Base-by-base conservation (phyloP, 2,888 invertebrate species). In the Tetragonula carbonaria region DNA sequence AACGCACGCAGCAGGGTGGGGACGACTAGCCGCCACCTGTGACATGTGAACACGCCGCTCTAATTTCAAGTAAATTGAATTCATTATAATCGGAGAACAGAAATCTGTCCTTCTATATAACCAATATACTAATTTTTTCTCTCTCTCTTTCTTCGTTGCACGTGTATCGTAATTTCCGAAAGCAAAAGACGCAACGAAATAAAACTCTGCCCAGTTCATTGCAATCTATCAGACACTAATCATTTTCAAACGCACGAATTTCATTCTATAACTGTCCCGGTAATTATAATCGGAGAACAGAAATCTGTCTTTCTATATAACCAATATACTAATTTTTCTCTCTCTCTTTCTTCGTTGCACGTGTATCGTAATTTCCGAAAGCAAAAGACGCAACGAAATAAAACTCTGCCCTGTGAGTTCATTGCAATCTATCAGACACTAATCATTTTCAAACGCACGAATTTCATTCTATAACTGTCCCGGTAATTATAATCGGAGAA, bases 11-110 rank as follows among this genome's bases (percentile, higher is more conserved):
- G 45, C 23, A 18, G 53, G 14, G 72, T 50, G 66, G 53, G 45
- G 66, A 38, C 11, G 21, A 33, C 63, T 21, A 59, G 18, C 28
- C 8, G 72, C 45, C 38, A 57, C 51, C 53, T 53, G 33, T 33
- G 51, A 59, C 71, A 81, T 11, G 63, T 50, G 76, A 76, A 70
- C 73, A 70, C 67, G 68, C 33, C 33, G 51, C 23, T 33, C 33
- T 63, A 74, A 66, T 38, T 71, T 79, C 65, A n/a, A 65, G 51
- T 71, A 74, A 78, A 82, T 73, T 73, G 59, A 53, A 63, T 63
- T 62, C 45, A 50, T 59, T 63, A n/a, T 65, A 8, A 38, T 57
- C 23, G 13, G 76, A 67, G 63, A 57, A 51, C 51, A 65, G 38
- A 63, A 70, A 74, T 68, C n/a, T 33, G 18, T 50, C n/a, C 51